Evolutionary conservation across 2,888 invertebrate genomes (phyloP).

Genomic region (Epinotia brunnichana): DNA sequence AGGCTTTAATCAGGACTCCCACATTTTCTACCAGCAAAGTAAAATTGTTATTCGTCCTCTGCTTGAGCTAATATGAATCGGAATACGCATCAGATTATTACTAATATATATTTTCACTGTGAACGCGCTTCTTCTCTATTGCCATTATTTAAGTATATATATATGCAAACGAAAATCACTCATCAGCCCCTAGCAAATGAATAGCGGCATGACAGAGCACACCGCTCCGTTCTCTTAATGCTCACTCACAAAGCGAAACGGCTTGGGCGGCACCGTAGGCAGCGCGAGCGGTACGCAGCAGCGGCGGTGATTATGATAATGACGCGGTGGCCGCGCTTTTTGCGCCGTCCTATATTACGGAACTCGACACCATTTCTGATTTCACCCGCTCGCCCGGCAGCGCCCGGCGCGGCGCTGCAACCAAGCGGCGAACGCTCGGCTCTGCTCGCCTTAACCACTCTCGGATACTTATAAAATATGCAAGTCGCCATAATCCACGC

Average conservation of each 20-base stretch:
- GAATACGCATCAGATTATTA: not conserved
- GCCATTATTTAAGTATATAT: conserved; percentile 45
- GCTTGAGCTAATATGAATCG: no score
- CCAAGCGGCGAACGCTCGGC: conserved; percentile 52
- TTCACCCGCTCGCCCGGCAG: conserved; percentile 48
- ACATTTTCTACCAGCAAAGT: no score
- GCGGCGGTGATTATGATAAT: conserved; percentile 82
- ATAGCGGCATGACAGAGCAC: conserved; percentile 81
- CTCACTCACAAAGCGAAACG: conserved; percentile 80
- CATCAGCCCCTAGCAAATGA: conserved; percentile 75
- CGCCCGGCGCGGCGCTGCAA: conserved; percentile 54
- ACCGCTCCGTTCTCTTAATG: conserved; percentile 78
- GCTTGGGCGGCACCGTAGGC: conserved; percentile 75
- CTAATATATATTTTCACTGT: not conserved
- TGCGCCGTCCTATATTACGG: conserved; percentile 75
- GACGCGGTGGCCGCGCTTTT: conserved; percentile 81
- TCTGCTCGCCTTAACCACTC: conserved; percentile 69
- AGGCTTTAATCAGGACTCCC: no score
- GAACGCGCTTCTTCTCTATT: conserved; percentile 23
- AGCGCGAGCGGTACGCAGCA: conserved; percentile 55
- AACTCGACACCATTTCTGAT: conserved; percentile 72
- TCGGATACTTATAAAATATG: conserved; percentile 80
- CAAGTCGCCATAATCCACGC: conserved; percentile 81
- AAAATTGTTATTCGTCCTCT: no score
- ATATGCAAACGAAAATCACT: conserved; percentile 61